These are phyloP conservation scores for Eulimnadia texana DNA, from an alignment of 1,140 invertebrate species.

Conservation along the genomic window DNA sequence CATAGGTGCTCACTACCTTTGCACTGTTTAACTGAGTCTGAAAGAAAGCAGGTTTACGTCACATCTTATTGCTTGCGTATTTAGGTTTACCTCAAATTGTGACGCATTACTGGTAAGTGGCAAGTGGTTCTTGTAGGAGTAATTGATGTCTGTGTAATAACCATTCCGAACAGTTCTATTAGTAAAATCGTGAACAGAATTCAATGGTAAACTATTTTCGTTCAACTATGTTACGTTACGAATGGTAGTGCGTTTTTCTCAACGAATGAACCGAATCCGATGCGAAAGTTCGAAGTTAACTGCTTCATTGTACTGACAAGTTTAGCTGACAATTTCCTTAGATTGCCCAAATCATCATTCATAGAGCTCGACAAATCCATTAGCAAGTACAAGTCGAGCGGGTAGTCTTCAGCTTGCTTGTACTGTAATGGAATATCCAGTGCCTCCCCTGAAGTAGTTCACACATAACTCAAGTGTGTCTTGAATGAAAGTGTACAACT, in stretches of 20 bases:
- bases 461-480: not conserved
- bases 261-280: constrained; percentile 19
- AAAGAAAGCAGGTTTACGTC: not conserved
- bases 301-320: constrained; percentile 14
- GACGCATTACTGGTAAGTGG: not conserved
- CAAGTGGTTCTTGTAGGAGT: constrained; percentile 16
- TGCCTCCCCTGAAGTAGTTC: constrained; percentile 4
- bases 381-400: constrained; percentile 47
- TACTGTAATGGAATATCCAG: constrained; percentile 27
- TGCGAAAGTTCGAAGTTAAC: constrained; percentile 13
- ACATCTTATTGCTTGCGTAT: not conserved
- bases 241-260: constrained; percentile 16
- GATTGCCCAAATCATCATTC: constrained; percentile 37
- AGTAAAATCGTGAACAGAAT: not conserved
- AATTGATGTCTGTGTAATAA: constrained; percentile 1
- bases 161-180: not conserved
- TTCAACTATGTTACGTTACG: not conserved
- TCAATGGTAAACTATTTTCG: not conserved
- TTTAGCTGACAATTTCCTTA: constrained; percentile 27
- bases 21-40: not conserved
- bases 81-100: constrained; percentile 5
- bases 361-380: constrained; percentile 51
- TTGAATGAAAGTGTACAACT: not conserved
- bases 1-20: constrained; percentile 26
- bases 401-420: constrained; percentile 42